phyloP scores from a whole-genome alignment of 1,140 invertebrate genomes.

The Bombus turneri region DNA sequence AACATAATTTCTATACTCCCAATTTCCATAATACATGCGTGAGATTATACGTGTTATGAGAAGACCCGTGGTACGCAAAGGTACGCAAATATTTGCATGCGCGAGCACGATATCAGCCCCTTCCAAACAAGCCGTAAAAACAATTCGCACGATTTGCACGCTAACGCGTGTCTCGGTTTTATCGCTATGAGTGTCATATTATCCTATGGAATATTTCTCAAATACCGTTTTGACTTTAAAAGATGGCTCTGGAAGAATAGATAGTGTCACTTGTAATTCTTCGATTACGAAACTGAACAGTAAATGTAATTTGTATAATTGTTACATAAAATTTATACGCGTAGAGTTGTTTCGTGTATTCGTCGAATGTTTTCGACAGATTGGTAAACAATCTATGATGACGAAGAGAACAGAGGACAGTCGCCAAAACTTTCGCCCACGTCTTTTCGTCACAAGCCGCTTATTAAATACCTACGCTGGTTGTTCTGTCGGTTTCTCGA shows the following conservation, averaged over 20 bases:
- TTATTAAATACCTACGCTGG: slow-evolving; percentile 48
- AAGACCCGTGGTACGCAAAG: slow-evolving; percentile 17
- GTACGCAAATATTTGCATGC: slow-evolving; percentile 45
- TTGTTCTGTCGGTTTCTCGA: background rate
- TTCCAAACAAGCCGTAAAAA: slow-evolving; percentile 32
- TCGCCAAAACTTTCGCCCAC: slow-evolving; percentile 43
- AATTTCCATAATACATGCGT: background rate
- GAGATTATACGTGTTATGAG: background rate
- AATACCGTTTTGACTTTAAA: background rate
- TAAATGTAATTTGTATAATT: background rate
- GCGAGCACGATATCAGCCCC: slow-evolving; percentile 31
- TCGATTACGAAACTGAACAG: too few species aligned
- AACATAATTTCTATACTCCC: background rate
- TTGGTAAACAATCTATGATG: background rate
- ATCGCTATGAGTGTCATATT: slow-evolving; percentile 22
- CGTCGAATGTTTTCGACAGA: too few species aligned
- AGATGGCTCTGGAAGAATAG: background rate
- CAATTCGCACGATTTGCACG: slow-evolving; percentile 46
- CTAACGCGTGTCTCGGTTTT: slow-evolving; percentile 35
- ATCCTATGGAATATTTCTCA: slow-evolving; percentile 11
- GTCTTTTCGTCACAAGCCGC: background rate
- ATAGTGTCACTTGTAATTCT: background rate
- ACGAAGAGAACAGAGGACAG: background rate
- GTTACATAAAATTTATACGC: too few species aligned
- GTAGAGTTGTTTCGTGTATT: too few species aligned